Conservation (phyloP, 2,113 vertebrate genomes). For the Zeus faber region DNA sequence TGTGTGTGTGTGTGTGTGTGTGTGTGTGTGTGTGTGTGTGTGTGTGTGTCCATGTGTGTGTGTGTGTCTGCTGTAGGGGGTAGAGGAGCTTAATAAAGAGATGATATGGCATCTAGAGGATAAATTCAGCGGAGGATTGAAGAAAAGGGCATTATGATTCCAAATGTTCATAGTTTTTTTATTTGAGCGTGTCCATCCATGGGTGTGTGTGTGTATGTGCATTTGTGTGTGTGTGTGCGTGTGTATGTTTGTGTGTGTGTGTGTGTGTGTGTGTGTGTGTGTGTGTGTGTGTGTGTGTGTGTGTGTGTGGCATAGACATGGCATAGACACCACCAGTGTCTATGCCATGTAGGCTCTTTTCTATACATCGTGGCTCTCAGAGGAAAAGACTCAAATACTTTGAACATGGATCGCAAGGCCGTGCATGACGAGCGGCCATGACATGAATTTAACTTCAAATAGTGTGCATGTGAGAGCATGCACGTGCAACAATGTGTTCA, state of each 20-base stretch:
- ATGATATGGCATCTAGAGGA: conserved; percentile 72
- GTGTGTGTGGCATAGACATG: conserved; percentile 58
- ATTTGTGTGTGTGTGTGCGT: background rate
- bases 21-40: too few species aligned
- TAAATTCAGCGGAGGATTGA: conserved; percentile 57
- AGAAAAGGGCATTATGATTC: conserved; percentile 9
- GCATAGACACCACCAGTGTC: conserved; percentile 70
- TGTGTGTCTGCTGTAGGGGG: conserved; percentile 39
- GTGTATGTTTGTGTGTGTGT: conserved; percentile 21
- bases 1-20: conserved; percentile 26
- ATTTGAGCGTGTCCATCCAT: background rate
- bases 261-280: conserved; percentile 42
- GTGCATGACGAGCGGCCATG: conserved; percentile 84
- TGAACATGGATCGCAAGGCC: conserved; percentile 84
- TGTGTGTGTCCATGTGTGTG: conserved; percentile 34
- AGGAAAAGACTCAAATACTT: conserved; percentile 86
- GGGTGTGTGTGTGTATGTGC: conserved; percentile 6
- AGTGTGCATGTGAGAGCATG: conserved; percentile 54
- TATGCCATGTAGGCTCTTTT: conserved; percentile 63
- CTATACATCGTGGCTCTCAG: conserved; percentile 72
- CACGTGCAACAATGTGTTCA: conserved; percentile 23
- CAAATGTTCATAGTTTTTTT: conserved; percentile 26
- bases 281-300: conserved; percentile 56
- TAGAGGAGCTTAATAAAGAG: conserved; percentile 74
- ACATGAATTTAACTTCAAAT: conserved; percentile 88